phyloP scores from a whole-genome alignment of 2,113 vertebrate genomes.

The Cnemophilus loriae region DNA sequence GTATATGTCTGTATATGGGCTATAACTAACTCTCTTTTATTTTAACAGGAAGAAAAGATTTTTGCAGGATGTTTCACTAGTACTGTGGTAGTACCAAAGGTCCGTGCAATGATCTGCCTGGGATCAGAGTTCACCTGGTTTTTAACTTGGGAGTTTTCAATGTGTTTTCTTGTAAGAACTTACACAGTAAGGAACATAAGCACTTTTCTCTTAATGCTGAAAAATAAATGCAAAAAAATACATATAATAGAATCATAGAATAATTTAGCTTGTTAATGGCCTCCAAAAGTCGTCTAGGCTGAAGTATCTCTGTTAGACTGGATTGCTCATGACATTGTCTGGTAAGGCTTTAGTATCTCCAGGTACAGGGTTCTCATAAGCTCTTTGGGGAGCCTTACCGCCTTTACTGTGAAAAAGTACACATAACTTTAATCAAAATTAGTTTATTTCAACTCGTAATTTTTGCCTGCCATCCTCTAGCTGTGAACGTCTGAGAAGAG shows the following conservation, averaged over 20 bases:
- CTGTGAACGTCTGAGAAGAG: neutral
- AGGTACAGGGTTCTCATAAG: neutral
- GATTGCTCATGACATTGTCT: neutral
- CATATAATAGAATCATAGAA: neutral
- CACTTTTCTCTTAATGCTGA: neutral
- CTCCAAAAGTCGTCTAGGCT: neutral
- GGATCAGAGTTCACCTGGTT: neutral
- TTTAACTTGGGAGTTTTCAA: neutral
- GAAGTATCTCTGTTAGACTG: neutral
- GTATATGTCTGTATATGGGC: neutral
- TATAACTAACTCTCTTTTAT: neutral
- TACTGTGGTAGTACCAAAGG: neutral
- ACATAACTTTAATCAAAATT: neutral
- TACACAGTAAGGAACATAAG: neutral
- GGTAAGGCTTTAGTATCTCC: neutral
- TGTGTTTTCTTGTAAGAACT: neutral
- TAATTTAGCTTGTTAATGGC: neutral
- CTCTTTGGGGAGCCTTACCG: neutral
- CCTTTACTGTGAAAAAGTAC: neutral
- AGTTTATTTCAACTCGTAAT: neutral
- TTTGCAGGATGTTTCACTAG: neutral
- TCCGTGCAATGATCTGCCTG: neutral
- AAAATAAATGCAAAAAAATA: neutral
- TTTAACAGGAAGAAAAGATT: neutral
- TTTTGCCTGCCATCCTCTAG: neutral